Evolutionary conservation across 2,797 vertebrate species (phyloP), one percentile per base, ranked within the genome.

Genomic region (Stomatorhinus walkeri): DNA sequence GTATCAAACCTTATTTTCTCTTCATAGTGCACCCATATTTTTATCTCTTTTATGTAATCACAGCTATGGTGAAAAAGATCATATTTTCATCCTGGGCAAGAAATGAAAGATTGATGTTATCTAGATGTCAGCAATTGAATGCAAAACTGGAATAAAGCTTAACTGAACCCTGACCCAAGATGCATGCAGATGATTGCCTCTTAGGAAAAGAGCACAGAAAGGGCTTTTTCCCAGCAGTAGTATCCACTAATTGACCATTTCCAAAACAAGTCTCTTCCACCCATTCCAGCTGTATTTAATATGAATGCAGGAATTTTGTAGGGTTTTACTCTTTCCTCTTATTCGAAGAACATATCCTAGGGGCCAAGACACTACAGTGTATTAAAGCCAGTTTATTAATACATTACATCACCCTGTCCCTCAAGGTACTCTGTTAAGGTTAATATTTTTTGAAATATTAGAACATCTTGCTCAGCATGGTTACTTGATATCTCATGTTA

Each of bases 341-440:
- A 94, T 91, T 87, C 93, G 90, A 93, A 92, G 92, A 92, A 91
- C 91, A 90, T 92, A 91, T 94, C 92, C 93, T 84, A 88, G 88
- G 92, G 92, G 93, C 92, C 87, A 89, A 93, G 89, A 91, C 90
- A 84, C 91, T 91, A 88, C 89, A 91, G 93, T 90, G 90, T 93
- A 94, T 94, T 94, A 93, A 91, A 91, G 92, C 90, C 90, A 88
- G 93, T 90, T 95, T 95, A 95, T 95, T 95, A 95, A 95, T 95
- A 93, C 94, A 94, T 96, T 96, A 95, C 94, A 95, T 95, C 94
- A 94, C 90, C 90, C 90, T 54, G 87, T 89, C 91, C 94, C 93
- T 87, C 90, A 89, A 94, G 94, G 93, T 92, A 89, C 90, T 91
- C 89, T 9, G 90, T 93, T 91, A 92, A 90, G 92, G 89, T 93